Percentiles rank a stretch among this genome's conserved stretches.
Conservation (phyloP, 2,797 vertebrate species). For the Poecilia gillii region DNA sequence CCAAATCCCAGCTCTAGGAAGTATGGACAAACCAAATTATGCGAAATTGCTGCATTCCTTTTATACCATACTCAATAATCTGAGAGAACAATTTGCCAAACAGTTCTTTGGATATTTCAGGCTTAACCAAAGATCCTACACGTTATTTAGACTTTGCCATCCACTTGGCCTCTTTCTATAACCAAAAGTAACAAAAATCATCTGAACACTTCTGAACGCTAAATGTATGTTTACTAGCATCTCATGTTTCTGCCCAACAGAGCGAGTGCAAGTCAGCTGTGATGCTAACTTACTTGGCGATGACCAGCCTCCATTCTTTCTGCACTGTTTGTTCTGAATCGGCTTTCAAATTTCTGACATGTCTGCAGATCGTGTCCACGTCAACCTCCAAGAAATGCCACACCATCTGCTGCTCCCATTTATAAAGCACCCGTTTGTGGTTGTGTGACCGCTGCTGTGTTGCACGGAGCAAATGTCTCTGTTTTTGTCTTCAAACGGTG, state of each 20-base stretch:
- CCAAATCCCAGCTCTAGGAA: background rate
- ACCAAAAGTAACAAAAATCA: background rate
- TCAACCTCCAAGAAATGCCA: conserved; percentile 51
- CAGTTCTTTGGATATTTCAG: background rate
- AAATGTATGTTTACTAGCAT: conserved; percentile 21
- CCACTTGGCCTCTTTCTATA: background rate
- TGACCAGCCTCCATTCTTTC: conserved; percentile 19
- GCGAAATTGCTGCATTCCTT: background rate
- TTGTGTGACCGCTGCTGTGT: conserved; percentile 33
- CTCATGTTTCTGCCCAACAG: conserved; percentile 14
- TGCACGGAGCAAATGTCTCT: conserved; percentile 44
- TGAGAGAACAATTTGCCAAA: background rate
- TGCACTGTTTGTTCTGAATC: conserved; percentile 37
- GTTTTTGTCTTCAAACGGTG: conserved; percentile 46
- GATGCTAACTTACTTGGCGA: conserved; percentile 24
- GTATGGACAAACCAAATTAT: background rate
- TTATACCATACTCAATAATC: background rate
- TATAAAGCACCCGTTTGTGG: conserved; percentile 46
- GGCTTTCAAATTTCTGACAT: conserved; percentile 41
- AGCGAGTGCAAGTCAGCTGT: conserved; percentile 11
- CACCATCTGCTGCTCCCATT: conserved; percentile 54
- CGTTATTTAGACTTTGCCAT: background rate
- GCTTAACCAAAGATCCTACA: background rate
- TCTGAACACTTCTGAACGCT: background rate
- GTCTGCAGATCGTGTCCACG: conserved; percentile 43